phyloP scores from a whole-genome alignment of 2,797 vertebrate genomes.

The Acanthurus lineatus region DNA sequence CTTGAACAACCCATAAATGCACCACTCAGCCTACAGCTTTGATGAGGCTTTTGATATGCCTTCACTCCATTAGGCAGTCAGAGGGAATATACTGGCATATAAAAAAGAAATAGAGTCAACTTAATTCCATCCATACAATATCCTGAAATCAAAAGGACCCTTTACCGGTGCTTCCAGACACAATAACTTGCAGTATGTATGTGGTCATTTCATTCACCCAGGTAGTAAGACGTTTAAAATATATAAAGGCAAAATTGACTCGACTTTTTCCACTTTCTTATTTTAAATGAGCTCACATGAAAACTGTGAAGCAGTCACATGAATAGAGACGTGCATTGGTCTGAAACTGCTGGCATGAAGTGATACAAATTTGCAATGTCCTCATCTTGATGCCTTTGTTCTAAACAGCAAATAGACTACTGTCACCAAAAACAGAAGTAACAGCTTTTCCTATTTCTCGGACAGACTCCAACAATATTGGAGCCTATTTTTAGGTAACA shows the following conservation, averaged over 20 bases:
- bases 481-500: not conserved
- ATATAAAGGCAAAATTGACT: constrained; percentile 3
- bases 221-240: constrained; percentile 6
- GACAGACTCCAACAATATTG: not conserved
- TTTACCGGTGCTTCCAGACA: constrained; percentile 38
- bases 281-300: constrained; percentile 23
- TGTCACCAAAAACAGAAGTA: not conserved
- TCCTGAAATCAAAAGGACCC: constrained; percentile 57
- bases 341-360: constrained; percentile 1
- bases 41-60: constrained; percentile 80
- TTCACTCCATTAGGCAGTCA: constrained; percentile 77
- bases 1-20: constrained; percentile 76
- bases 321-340: not conserved
- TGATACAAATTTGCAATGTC: constrained; percentile 1
- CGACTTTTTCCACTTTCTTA: constrained; percentile 23
- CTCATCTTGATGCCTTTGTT: not conserved
- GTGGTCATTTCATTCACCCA: constrained; percentile 32
- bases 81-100: constrained; percentile 70
- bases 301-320: not conserved
- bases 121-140: constrained; percentile 61
- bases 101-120: constrained; percentile 66
- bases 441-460: not conserved
- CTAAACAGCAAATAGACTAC: not conserved
- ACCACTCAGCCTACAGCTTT: constrained; percentile 72
- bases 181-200: not conserved